A percentile compares a stretch with the other conserved stretches of the same genome.
phyloP scores from a whole-genome alignment of 2,888 invertebrate species.

The Mythimna pallens region DNA sequence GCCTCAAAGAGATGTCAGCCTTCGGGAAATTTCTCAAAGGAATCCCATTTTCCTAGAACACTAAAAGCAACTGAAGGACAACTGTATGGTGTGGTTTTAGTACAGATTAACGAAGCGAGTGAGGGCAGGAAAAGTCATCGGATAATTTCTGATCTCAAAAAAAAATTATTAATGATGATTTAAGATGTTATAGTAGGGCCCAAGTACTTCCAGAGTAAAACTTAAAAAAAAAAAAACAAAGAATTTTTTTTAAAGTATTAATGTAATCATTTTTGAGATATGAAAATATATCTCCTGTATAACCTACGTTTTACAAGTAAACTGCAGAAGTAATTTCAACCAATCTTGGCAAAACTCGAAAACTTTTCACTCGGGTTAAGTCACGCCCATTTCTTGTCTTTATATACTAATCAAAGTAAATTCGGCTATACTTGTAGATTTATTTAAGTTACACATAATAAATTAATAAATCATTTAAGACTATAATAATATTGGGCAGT shows the following conservation, averaged over 20 bases:
- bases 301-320: background rate
- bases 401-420: background rate
- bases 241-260: too few relatives aligned
- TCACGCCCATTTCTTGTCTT: background rate
- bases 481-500: background rate
- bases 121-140: too few relatives aligned
- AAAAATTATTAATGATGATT: too few relatives aligned
- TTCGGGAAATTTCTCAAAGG: too few relatives aligned
- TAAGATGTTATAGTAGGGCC: too few relatives aligned
- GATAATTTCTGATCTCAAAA: too few relatives aligned
- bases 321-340: background rate
- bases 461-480: background rate
- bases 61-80: too few relatives aligned
- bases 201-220: background rate
- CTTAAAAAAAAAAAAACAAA: background rate
- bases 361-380: background rate
- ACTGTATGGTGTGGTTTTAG: too few relatives aligned
- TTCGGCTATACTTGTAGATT: background rate
- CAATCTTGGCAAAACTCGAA: background rate
- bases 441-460: constrained; percentile 1
- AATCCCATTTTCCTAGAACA: too few relatives aligned
- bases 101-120: too few relatives aligned
- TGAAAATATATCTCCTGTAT: background rate
- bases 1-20: too few relatives aligned
- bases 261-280: background rate